Evolutionary conservation across 2,113 vertebrate genomes (phyloP).

Genomic region (Peromyscus leucopus): DNA sequence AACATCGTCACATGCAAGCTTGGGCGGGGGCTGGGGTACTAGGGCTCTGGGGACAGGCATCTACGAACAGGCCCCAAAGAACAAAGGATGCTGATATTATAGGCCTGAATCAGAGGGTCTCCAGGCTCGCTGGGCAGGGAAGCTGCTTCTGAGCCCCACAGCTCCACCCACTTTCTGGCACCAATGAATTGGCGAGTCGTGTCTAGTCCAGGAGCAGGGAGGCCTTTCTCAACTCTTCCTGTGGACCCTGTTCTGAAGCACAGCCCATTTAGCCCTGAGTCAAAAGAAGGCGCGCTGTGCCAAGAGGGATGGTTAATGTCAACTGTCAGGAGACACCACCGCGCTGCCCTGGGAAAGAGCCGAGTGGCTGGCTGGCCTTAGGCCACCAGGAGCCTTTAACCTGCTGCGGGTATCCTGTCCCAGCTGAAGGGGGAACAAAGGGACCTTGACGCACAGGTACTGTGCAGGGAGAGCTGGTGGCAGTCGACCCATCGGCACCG

Average conservation of each 20-base stretch:
- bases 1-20: conserved; percentile 13
- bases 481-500: conserved; percentile 55
- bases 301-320: conserved; percentile 85
- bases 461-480: conserved; percentile 40
- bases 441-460: conserved; percentile 76
- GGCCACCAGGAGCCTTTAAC: conserved; percentile 84
- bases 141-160: background rate
- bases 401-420: conserved; percentile 80
- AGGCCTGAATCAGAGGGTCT: background rate
- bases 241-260: background rate
- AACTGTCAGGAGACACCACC: conserved; percentile 84
- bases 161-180: conserved; percentile 1
- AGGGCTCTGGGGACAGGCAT: background rate
- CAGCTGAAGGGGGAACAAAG: conserved; percentile 79
- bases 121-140: background rate
- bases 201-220: background rate
- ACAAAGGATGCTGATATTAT: conserved; percentile 23
- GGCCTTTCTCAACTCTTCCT: background rate
- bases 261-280: background rate
- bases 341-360: conserved; percentile 76
- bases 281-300: conserved; percentile 57
- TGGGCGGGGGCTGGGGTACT: background rate
- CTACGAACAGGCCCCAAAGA: background rate
- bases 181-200: background rate
- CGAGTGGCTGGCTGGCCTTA: conserved; percentile 83